A percentile compares a stretch with the other conserved stretches of the same genome.
phyloP scores from a whole-genome alignment of 2,888 invertebrate species.

The Cryptus viduatorius region DNA sequence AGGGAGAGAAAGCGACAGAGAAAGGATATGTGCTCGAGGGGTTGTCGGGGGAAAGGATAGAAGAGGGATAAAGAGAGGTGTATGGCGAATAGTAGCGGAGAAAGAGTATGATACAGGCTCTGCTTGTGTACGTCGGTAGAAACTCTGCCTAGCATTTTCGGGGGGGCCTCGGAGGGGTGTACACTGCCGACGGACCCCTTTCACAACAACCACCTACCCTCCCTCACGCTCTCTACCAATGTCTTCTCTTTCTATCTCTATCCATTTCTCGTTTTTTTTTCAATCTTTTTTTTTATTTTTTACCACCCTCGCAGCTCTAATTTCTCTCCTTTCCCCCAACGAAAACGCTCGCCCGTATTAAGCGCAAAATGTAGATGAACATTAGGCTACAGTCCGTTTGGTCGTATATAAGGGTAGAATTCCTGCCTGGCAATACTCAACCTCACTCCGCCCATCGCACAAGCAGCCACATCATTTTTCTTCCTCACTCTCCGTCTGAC shows the following conservation, averaged over 20 bases:
- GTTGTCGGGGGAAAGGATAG: conserved; percentile 55
- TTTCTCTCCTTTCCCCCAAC: conserved; percentile 67
- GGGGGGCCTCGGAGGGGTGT: conserved; percentile 49
- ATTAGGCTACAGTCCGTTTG: conserved; percentile 74
- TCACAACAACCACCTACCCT: conserved; percentile 61
- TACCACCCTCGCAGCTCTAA: conserved; percentile 60
- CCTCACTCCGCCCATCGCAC: conserved; percentile 8
- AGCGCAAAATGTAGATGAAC: conserved; percentile 81
- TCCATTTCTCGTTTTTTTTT: conserved; percentile 57
- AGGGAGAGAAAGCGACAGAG: conserved; percentile 47
- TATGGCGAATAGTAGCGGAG: conserved; percentile 20
- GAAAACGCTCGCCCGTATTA: conserved; percentile 73
- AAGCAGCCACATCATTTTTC: conserved; percentile 68
- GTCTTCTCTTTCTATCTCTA: conserved; percentile 45
- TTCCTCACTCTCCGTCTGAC: conserved; percentile 56
- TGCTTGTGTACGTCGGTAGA: conserved; percentile 27
- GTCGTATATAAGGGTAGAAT: conserved; percentile 38
- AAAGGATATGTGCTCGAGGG: conserved; percentile 33
- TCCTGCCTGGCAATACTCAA: conserved; percentile 21
- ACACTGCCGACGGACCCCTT: conserved; percentile 54
- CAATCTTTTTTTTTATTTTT: background rate
- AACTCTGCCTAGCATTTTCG: conserved; percentile 63
- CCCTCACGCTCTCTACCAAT: conserved; percentile 32
- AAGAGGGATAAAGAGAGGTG: conserved; percentile 37
- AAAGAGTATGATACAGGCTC: conserved; percentile 51